Conservation (phyloP, 2,888 invertebrate species). For the Antheraea yamamai region DNA sequence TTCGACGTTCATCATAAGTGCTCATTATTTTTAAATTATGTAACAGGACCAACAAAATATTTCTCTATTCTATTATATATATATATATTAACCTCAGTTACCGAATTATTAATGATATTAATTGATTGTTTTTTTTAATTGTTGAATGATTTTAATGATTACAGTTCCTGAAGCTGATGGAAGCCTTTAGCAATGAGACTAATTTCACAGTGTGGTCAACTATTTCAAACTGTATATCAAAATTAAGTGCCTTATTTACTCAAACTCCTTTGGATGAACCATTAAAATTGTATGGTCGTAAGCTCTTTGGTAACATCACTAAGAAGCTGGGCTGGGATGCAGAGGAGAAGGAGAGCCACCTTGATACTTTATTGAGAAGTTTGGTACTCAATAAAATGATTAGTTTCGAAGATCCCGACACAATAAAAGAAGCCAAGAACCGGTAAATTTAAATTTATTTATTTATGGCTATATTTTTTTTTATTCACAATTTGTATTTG, state of each 20-base stretch:
- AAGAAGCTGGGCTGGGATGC: constrained; percentile 93
- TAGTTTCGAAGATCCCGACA: constrained; percentile 89
- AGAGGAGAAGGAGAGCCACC: constrained; percentile 90
- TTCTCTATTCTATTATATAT: no score
- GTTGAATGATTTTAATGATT: constrained; percentile 31
- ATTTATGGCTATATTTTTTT: no score
- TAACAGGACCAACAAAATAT: no score
- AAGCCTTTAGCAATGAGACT: constrained; percentile 91
- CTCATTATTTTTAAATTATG: no score
- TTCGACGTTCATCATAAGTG: no score
- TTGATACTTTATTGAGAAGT: constrained; percentile 92
- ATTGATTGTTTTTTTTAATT: not conserved
- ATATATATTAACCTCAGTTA: no score
- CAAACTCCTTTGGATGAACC: constrained; percentile 89
- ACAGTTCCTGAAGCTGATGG: constrained; percentile 88
- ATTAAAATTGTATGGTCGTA: constrained; percentile 88
- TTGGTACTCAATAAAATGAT: constrained; percentile 92
- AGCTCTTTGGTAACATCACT: constrained; percentile 87
- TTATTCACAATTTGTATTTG: no score
- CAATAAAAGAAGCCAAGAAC: constrained; percentile 88
- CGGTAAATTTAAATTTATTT: constrained; percentile 62
- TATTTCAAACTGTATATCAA: constrained; percentile 89
- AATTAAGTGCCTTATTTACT: constrained; percentile 88
- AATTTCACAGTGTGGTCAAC: constrained; percentile 97
- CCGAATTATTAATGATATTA: not conserved